Evolutionary conservation across 2,797 vertebrate genomes (phyloP).

Genomic region (Manis crassicaudata): DNA sequence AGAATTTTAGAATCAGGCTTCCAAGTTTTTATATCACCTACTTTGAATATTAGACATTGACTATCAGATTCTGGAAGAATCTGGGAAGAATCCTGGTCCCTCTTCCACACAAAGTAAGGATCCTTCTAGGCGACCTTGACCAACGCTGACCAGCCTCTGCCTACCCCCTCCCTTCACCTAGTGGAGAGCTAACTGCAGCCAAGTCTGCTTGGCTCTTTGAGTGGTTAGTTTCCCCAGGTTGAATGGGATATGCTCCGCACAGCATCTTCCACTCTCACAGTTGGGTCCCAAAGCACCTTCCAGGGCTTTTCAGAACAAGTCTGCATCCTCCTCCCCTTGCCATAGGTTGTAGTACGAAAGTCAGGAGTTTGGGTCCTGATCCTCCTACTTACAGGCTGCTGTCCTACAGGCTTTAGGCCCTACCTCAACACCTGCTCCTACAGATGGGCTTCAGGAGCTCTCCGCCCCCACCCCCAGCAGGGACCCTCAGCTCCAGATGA

Average conservation of each 20-base stretch:
- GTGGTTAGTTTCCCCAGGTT: not conserved
- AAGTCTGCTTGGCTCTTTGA: not conserved
- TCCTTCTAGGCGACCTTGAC: not conserved
- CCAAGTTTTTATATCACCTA: not conserved
- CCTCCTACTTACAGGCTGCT: not conserved
- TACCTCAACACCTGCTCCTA: not conserved
- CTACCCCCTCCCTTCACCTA: not conserved
- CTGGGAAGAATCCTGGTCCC: not conserved
- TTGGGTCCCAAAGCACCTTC: not conserved
- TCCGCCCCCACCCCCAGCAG: not conserved
- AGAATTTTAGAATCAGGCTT: conserved; percentile 25
- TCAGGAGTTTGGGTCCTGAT: not conserved
- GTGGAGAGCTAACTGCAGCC: not conserved
- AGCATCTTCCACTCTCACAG: not conserved
- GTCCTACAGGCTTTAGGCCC: not conserved
- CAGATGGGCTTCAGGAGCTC: not conserved
- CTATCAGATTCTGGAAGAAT: not conserved
- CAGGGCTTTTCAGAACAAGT: not conserved
- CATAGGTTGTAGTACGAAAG: not conserved
- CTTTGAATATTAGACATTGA: not conserved
- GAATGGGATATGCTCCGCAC: not conserved
- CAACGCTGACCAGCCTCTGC: not conserved
- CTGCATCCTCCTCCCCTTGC: not conserved
- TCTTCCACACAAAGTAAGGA: not conserved
- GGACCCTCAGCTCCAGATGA: not conserved